These are phyloP conservation scores for Cheilosia grossa DNA, from an alignment of 2,888 invertebrate species.

Conservation along the genomic window DNA sequence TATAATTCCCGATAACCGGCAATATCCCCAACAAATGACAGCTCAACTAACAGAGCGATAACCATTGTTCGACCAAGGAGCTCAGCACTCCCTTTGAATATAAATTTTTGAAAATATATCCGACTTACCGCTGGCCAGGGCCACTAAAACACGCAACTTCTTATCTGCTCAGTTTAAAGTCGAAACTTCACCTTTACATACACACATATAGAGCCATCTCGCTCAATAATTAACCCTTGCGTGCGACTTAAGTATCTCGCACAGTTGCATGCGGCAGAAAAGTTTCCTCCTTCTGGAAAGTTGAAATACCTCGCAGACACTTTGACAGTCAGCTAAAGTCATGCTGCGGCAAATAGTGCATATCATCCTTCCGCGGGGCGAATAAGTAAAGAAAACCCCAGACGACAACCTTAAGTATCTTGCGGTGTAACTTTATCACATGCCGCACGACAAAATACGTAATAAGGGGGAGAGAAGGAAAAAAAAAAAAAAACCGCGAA, in stretches of 20 bases:
- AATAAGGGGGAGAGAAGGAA: conserved; percentile 41
- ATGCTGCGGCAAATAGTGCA: conserved; percentile 64
- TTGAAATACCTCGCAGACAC: conserved; percentile 44
- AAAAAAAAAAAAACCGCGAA: conserved; percentile 11
- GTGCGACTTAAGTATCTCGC: not conserved
- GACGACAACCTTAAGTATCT: conserved; percentile 66
- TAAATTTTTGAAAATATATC: not conserved
- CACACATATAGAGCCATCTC: not conserved
- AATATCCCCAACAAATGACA: too few species aligned
- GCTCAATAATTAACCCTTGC: conserved; percentile 52
- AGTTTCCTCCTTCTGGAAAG: conserved; percentile 18
- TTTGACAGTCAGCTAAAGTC: conserved; percentile 63
- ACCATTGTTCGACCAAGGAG: too few species aligned
- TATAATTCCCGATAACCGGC: too few species aligned
- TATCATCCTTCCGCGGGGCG: conserved; percentile 44
- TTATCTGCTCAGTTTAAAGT: conserved; percentile 7
- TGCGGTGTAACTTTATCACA: conserved; percentile 72
- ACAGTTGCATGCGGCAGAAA: conserved; percentile 22
- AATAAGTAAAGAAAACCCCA: conserved; percentile 37
- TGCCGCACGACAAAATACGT: conserved; percentile 61
- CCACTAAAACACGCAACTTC: conserved; percentile 13
- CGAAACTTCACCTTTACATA: conserved; percentile 26
- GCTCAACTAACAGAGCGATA: too few species aligned
- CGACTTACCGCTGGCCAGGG: not conserved
- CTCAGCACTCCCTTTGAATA: not conserved